Evolutionary conservation across 2,113 vertebrate genomes (phyloP), one percentile per base, ranked within the genome.

Genomic region (Arenaria interpres): DNA sequence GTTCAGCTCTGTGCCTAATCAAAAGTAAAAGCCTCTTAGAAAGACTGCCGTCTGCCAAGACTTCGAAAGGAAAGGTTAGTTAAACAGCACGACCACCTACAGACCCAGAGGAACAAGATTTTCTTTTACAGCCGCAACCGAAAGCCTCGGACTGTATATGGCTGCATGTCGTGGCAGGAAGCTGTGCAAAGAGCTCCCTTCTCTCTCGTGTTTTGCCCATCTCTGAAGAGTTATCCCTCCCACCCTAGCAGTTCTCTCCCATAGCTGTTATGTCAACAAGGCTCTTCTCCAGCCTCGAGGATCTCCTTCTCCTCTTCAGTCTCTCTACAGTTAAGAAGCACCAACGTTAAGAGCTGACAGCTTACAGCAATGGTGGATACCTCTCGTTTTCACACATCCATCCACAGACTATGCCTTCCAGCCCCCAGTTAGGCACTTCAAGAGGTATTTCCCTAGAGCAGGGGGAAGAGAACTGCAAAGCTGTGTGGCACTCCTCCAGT

Each of bases 1-100:
- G 30, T 33, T 74, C 79, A 90, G 86, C 69, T 51, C 89, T 43
- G 35, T 50, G 80, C 84, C 73, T 92, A 64, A 94, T 91, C 66
- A 95, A 90, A 92, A 94, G 6, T 53, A 90, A 95, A 94, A 92
- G 83, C 73, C 74, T 94, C 92, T 94, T 85, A 67, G 21, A 63
- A 74, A 10, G 51, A 33, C 48, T 56, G 57, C 45, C 21, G 43
- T 12, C 60, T 89, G 73, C 80, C 73, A 87, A 43, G 75, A 96
- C 76, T 94, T 93, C 96, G 39, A 95, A 95, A 96, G 89, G 53
- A 72, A 81, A 85, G 88, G 85, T 92, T 82, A 68, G 69, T 91
- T 84, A 87, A 89, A 94, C 69, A 85, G 69, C 73, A 92, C 1
- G 1, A 51, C 76, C 81, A 95, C 86, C 83, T 95, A 69, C 74